Evolutionary conservation across 1,140 invertebrate genomes (phyloP).

Genomic region (Papilio aristodemus): DNA sequence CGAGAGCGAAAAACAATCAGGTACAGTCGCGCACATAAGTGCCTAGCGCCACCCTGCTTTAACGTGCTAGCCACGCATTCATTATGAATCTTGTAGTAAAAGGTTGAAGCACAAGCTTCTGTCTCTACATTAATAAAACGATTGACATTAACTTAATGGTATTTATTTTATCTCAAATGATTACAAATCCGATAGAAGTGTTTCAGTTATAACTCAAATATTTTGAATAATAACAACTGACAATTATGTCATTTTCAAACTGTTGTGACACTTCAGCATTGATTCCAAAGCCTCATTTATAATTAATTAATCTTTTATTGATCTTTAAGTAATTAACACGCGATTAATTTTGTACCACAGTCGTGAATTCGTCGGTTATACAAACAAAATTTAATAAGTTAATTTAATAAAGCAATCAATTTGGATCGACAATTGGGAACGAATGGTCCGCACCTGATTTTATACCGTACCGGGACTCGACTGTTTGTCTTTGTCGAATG

Average conservation of each 20-base stretch:
- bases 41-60: not conserved
- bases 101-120: not conserved
- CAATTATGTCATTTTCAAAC: too few relatives aligned
- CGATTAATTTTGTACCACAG: not conserved
- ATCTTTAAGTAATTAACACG: not conserved
- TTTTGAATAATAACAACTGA: too few relatives aligned
- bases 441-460: conserved; percentile 15
- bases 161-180: not conserved
- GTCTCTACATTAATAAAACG: not conserved
- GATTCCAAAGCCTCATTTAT: not conserved
- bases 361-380: not conserved
- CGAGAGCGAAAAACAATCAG: not conserved
- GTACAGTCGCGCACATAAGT: conserved; percentile 9
- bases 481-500: conserved; percentile 17
- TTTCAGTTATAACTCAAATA: too few relatives aligned
- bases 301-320: not conserved
- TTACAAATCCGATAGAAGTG: too few relatives aligned
- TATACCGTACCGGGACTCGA: not conserved
- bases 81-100: not conserved
- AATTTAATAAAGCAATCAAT: conserved; percentile 19
- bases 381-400: conserved; percentile 15
- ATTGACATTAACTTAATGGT: not conserved
- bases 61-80: not conserved
- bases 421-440: conserved; percentile 15
- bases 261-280: too few relatives aligned